Base-by-base conservation (phyloP, 2,888 invertebrate species). In the Clistopyga incitator region DNA sequence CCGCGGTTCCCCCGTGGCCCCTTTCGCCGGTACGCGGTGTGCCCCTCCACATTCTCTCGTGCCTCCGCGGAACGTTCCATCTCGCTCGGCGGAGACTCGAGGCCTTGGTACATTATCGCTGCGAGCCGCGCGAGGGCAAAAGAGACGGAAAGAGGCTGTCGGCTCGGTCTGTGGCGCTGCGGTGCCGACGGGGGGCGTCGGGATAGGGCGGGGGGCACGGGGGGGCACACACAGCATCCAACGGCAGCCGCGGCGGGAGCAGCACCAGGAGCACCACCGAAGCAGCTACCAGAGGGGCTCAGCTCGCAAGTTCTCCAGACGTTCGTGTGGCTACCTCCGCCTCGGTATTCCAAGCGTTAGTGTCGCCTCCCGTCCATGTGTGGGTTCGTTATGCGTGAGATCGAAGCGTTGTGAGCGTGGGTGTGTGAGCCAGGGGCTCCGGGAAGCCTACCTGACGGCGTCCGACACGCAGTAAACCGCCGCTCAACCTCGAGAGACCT, bases 361-460 rank as follows among this genome's bases (percentile, higher is more conserved):
- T 38, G 65, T 65, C 68, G 89, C 71, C 79, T 64, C 76, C 78
- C 79, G 82, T 71, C 59, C 65, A 72, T 84, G 64, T 23, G 84
- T 85, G 79, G 20, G 78, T 52, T 52, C 85, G 88, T 89, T 64
- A 64, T 71, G 89, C 87, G 89, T 91, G 91, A 87, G 87, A 18
- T 84, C 79, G 72, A 70, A 79, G 86, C 84, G 81, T 75, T 75
- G 59, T 85, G 86, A 86, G 92, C 91, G 92, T 91, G 91, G 90
- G 92, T 90, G 92, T 90, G 90, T 87, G 90, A 88, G 89, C 86
- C 87, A 87, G 86, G 83, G 84, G 87, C 84, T 78, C 81, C 74
- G 89, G 87, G 90, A 90, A 91, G 93, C 92, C 89, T 92, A 92
- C 92, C 93, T 93, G 93, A 92, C 92, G 91, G 92, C 92, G 92